Conservation (phyloP, 1,140 invertebrate genomes). For the Drosophila bipectinata region DNA sequence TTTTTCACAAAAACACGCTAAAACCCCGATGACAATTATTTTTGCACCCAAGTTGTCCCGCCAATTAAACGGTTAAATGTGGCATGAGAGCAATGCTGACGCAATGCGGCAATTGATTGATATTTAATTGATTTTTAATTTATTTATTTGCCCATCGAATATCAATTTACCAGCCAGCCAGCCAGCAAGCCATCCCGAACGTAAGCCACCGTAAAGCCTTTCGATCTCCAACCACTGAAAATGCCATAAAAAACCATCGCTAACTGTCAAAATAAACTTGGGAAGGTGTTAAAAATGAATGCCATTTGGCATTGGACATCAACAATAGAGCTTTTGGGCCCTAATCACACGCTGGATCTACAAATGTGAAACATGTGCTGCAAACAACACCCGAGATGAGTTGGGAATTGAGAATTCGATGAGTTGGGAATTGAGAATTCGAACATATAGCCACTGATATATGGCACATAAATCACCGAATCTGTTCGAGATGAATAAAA, state of each 20-base stretch:
- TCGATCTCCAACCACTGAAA: background rate
- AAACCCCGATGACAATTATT: slow-evolving; percentile 12
- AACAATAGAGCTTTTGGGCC: slow-evolving; percentile 29
- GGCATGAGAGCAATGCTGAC: slow-evolving; percentile 28
- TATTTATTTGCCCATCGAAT: slow-evolving; percentile 68
- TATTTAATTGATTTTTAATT: slow-evolving; percentile 78
- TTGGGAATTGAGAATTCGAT: slow-evolving; percentile 17
- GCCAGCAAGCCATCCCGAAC: slow-evolving; percentile 2
- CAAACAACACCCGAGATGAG: slow-evolving; percentile 17
- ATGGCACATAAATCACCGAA: slow-evolving; percentile 67
- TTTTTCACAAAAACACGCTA: slow-evolving; percentile 45
- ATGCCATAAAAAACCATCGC: slow-evolving; percentile 16
- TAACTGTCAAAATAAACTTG: slow-evolving; percentile 53
- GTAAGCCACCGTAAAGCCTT: slow-evolving; percentile 30
- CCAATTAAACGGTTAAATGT: slow-evolving; percentile 70
- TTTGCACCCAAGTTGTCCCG: background rate
- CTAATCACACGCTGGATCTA: slow-evolving; percentile 62
- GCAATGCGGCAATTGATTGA: slow-evolving; percentile 58
- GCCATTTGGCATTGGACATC: slow-evolving; percentile 61
- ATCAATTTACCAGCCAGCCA: slow-evolving; percentile 49
- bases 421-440: slow-evolving; percentile 15
- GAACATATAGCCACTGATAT: slow-evolving; percentile 41
- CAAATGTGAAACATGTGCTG: slow-evolving; percentile 76
- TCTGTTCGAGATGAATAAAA: slow-evolving; percentile 5
- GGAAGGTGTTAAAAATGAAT: slow-evolving; percentile 65